Evolutionary conservation across 1,140 invertebrate species (phyloP), one percentile per base, ranked within the genome.

Genomic region (Cotesia glomerata): DNA sequence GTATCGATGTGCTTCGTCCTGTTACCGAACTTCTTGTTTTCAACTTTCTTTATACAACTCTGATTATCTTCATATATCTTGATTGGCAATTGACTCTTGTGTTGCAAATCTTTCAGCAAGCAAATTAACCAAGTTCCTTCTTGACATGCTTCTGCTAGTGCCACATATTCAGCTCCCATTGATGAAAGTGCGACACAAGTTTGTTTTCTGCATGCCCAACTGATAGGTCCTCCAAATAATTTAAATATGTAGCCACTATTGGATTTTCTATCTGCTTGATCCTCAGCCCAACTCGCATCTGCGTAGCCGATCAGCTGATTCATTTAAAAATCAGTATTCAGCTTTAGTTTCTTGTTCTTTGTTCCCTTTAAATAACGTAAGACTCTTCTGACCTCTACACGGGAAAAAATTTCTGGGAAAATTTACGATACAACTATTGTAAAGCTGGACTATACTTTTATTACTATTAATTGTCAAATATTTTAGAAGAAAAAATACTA

Each of bases 131-230:
- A 59, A 26, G 26, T 5, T 18, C 58, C 2, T 59, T 59, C 58
- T 34, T 59, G 58, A 59, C 16, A 26, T 26, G 58, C 58, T 59
- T 59, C 58, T 18, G 58, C 58, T 32, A 59, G 5, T 14, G 58
- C 58, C 5, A 59, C 26, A 9, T 59, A 59, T 59, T 59, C 58
- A 26, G 58, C 58, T 32, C 32, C 58, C 1, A 26, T 59, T 32
- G 58, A 59, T 59, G 58, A 59, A 26, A 59, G 58, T 59, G 58
- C 14, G 9, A 59, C 58, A 32, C 58, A 26, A 26, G 26, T 34
- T 32, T 59, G 58, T 32, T 59, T 59, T 59, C 58, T 59, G 26
- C 58, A 59, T 18, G 58, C 26, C 58, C 58, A 59, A 32, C 58
- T 59, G 26, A 59, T 59, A 26, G 16, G 5, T 59, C 16, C 26